Conservation (phyloP, 2,797 vertebrate species). For the Phalloptychus januarius region DNA sequence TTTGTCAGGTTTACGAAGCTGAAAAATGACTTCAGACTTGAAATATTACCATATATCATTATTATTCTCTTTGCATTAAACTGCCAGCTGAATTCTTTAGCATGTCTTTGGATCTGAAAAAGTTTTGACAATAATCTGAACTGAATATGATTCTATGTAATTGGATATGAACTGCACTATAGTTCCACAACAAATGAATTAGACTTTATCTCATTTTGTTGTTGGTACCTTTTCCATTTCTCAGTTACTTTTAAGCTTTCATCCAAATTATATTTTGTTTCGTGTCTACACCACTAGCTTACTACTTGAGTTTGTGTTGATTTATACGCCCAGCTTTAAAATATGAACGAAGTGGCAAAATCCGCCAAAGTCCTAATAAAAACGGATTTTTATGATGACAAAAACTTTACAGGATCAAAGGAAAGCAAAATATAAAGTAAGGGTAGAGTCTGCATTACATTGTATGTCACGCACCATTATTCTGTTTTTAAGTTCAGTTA, state of each 20-base stretch:
- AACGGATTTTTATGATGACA: not conserved
- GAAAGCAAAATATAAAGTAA: not conserved
- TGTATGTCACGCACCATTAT: not conserved
- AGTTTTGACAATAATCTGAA: not conserved
- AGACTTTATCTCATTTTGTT: not conserved
- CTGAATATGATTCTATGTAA: not conserved
- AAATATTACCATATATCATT: not conserved
- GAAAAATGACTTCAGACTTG: not conserved
- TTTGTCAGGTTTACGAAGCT: not conserved
- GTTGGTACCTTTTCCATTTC: not conserved
- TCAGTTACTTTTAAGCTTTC: not conserved
- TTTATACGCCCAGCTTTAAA: not conserved
- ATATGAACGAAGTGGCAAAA: not conserved
- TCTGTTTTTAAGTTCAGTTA: not conserved
- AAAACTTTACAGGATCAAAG: not conserved
- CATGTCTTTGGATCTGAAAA: not conserved
- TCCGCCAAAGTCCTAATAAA: not conserved
- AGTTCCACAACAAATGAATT: not conserved
- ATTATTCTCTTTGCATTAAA: not conserved
- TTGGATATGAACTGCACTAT: not conserved
- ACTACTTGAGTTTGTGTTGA: not conserved
- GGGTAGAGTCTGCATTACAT: not conserved
- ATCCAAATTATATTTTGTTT: not conserved
- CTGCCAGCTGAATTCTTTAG: not conserved
- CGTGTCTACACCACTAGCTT: not conserved